A percentile compares a stretch with the other conserved stretches of the same genome.
These are phyloP conservation scores for Formica exsecta DNA, from an alignment of 1,140 invertebrate species.

Conservation along the genomic window DNA sequence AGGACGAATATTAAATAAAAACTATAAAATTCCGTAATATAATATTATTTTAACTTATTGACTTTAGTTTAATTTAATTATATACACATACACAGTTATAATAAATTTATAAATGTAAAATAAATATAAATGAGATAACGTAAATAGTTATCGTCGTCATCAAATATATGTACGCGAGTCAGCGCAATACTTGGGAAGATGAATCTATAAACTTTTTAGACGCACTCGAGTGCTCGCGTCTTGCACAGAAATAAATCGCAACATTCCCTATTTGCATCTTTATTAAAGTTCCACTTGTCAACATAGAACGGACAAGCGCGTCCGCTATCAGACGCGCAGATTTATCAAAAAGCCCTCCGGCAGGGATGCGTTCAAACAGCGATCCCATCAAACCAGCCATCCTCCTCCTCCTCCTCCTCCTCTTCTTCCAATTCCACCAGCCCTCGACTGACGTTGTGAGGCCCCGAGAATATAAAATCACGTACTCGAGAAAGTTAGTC, in stretches of 20 bases:
- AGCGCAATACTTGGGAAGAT: background rate
- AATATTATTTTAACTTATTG: background rate
- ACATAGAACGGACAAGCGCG: conserved; percentile 45
- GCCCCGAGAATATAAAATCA: conserved; percentile 54
- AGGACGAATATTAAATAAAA: background rate
- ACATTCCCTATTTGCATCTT: conserved; percentile 68
- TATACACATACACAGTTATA: too few relatives aligned
- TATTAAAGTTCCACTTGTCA: conserved; percentile 59
- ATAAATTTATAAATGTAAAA: conserved; percentile 2
- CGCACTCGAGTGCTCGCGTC: background rate
- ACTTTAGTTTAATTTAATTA: background rate
- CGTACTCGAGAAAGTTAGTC: conserved; percentile 57
- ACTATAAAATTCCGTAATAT: too few relatives aligned
- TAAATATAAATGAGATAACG: background rate
- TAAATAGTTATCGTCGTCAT: background rate
- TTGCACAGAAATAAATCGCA: conserved; percentile 33
- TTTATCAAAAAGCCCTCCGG: conserved; percentile 54
- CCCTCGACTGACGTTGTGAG: conserved; percentile 15
- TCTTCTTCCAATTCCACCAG: background rate
- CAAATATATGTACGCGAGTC: background rate
- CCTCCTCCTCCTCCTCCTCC: background rate
- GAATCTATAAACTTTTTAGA: conserved; percentile 1
- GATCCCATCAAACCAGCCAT: conserved; percentile 47
- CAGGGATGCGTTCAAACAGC: conserved; percentile 41
- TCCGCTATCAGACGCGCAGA: conserved; percentile 36